Conservation (phyloP, 2,113 vertebrate genomes). For the Mesocricetus auratus region DNA sequence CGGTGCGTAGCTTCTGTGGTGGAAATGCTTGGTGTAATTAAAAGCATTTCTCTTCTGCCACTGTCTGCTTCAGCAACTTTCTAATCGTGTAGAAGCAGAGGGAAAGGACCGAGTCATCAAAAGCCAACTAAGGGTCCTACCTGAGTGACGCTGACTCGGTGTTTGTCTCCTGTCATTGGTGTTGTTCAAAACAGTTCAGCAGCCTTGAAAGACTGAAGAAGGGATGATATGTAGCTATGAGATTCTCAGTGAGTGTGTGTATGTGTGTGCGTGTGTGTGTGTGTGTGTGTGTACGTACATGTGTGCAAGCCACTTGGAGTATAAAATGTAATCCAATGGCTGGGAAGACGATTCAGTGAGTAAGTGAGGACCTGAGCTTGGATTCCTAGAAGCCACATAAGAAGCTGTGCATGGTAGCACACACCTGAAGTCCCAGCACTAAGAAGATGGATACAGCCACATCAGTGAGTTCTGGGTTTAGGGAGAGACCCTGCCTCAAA, state of each 20-base stretch:
- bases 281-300: neutral
- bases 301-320: conserved; percentile 22
- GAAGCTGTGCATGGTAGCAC: neutral
- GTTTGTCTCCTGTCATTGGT: conserved; percentile 42
- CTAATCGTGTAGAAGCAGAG: neutral
- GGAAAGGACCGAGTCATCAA: neutral
- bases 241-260: neutral
- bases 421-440: neutral
- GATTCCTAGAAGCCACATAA: neutral
- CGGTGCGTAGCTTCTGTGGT: neutral
- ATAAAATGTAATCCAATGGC: conserved; percentile 1
- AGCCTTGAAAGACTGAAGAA: neutral
- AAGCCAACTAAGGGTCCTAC: conserved; percentile 44
- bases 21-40: conserved; percentile 38
- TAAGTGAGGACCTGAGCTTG: neutral
- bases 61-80: neutral
- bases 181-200: conserved; percentile 67
- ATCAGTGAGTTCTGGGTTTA: neutral
- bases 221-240: fast-evolving
- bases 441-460: neutral
- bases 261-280: neutral
- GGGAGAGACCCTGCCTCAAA: neutral
- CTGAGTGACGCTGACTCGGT: neutral
- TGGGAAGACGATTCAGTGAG: neutral
- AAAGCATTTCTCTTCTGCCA: conserved; percentile 57